Conservation (phyloP, 2,797 vertebrate species). For the Melanotaenia boesemani region DNA sequence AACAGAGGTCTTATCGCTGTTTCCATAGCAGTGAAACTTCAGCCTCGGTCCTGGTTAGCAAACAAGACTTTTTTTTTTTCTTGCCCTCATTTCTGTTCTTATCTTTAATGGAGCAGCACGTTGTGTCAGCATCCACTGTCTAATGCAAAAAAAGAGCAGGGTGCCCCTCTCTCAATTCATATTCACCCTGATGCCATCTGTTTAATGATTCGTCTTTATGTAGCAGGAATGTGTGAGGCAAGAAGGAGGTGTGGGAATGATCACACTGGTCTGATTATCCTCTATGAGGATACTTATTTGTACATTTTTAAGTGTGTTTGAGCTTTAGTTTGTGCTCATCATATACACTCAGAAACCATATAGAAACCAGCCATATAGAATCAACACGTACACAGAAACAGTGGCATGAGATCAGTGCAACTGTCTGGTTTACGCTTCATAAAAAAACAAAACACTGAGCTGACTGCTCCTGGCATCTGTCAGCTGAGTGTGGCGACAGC, state of each 20-base stretch:
- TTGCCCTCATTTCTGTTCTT: conserved; percentile 68
- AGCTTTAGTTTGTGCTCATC: neutral
- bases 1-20: conserved; percentile 34
- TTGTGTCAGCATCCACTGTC: conserved; percentile 32
- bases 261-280: neutral
- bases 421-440: neutral
- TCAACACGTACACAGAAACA: neutral
- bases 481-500: neutral
- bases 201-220: conserved; percentile 42
- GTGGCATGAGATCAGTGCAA: neutral
- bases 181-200: conserved; percentile 38
- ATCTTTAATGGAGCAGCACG: conserved; percentile 51
- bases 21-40: conserved; percentile 32
- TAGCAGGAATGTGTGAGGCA: conserved; percentile 24
- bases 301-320: neutral
- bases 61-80: conserved; percentile 43
- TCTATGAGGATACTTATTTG: neutral
- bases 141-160: conserved; percentile 38
- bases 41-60: conserved; percentile 44
- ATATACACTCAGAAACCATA: no score
- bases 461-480: conserved; percentile 16
- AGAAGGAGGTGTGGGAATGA: neutral
- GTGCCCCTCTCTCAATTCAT: conserved; percentile 47
- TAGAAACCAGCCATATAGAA: neutral
- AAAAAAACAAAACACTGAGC: neutral